Evolutionary conservation across 2,113 vertebrate species (phyloP), one percentile per base, ranked within the genome.

Genomic region (Egretta garzetta): DNA sequence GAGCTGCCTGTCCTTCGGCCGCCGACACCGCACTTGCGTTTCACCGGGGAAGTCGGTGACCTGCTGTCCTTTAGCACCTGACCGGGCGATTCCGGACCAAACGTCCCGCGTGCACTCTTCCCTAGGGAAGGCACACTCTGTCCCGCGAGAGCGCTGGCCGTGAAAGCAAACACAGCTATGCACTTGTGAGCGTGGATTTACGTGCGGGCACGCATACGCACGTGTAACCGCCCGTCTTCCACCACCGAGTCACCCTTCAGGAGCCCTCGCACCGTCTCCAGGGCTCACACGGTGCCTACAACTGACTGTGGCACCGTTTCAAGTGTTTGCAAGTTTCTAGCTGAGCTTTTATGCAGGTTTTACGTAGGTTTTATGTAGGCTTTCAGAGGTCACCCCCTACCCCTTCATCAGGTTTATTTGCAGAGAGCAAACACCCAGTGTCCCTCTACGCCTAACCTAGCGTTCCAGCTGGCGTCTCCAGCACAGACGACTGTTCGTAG

Each of bases 121-220:
- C 60, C 64, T 45, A 87, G 58, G 49, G 79, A 74, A 63, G 27
- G 33, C 52, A 12, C 9, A 8, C 27, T 33, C 52, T 43, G 26
- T n/a, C 72, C 33, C 72, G 37, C 45, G 27, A 22, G 47, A 86
- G 32, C 47, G 24, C 68, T 55, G 88, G 21, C 35, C 11, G 1
- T 4, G 15, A 10, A 30, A 52, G 52, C 20, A 39, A 71, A 64
- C 0, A 16, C 0, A 21, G 21, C 17, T 5, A 15, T 11, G 2
- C 2, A 19, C 37, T 28, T 58, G 39, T 72, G 70, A 37, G 35
- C 63, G 11, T 28, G 35, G 73, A 55, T 47, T 28, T 50, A 14
- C 0, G 1, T 8, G 41, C 20, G 20, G 24, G 17, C 37, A 17
- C 5, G 39, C 33, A 39, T 1, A 39, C 45, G 37, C 10, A 12